phyloP scores from a whole-genome alignment of 1,140 invertebrate genomes.

The Hestina assimilis region DNA sequence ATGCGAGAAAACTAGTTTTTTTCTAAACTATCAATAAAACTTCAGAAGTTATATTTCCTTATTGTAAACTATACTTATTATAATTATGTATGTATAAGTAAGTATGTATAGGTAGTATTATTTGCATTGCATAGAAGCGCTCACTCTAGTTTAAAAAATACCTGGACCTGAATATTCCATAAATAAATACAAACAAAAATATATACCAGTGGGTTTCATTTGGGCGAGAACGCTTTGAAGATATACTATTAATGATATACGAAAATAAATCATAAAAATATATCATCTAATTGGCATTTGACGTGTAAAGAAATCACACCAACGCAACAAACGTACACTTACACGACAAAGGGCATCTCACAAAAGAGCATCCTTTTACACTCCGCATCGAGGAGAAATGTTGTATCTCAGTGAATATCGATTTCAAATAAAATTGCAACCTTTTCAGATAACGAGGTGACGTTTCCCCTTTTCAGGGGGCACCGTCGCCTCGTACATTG shows the following conservation, averaged over 20 bases:
- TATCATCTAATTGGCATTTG: slow-evolving; percentile 11
- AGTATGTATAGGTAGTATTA: too few species aligned
- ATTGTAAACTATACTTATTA: too few species aligned
- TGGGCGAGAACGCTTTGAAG: too few species aligned
- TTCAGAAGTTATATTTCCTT: too few species aligned
- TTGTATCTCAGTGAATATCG: slow-evolving; percentile 70
- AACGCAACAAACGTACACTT: slow-evolving; percentile 1
- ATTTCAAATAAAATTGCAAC: slow-evolving; percentile 78
- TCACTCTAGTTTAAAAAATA: too few species aligned
- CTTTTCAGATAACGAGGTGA: slow-evolving; percentile 76
- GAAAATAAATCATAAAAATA: slow-evolving; percentile 7
- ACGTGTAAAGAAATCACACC: slow-evolving; percentile 15
- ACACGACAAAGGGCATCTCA: slow-evolving; percentile 33
- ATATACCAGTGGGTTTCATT: too few species aligned
- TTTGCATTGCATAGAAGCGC: too few species aligned
- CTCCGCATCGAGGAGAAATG: slow-evolving; percentile 43
- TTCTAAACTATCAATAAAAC: too few species aligned
- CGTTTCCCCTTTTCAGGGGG: slow-evolving; percentile 68
- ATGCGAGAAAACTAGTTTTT: too few species aligned
- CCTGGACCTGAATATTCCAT: too few species aligned
- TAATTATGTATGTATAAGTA: too few species aligned
- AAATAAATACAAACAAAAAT: too few species aligned
- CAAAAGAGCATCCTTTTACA: slow-evolving; percentile 41
- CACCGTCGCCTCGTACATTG: slow-evolving; percentile 59
- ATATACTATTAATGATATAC: not conserved